Evolutionary conservation across 1,140 invertebrate genomes (phyloP), one percentile per base, ranked within the genome.

Genomic region (Nymphalis io): DNA sequence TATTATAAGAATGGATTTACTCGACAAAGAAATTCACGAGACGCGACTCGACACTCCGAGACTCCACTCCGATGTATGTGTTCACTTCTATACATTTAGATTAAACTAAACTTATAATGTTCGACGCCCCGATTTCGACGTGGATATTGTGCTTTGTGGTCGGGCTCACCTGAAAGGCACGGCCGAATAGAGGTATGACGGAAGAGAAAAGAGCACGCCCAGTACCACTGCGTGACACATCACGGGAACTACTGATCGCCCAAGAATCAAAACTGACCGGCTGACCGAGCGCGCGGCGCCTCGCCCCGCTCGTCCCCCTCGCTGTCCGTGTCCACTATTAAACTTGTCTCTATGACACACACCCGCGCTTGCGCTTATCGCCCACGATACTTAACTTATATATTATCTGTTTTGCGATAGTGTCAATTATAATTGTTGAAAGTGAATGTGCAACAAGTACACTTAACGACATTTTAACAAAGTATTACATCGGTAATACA

Each of bases 211-310:
- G 70, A 90, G 73, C 68, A 90, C 88, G 62, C 88, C 88, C 65
- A 90, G 82, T 16, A 90, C 88, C 62, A 90, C 83, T 65, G 87
- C 84, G 77, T 89, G 87, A 73, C 88, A 90, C 88, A 90, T 90
- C 72, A 58, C 84, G 80, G 51, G 69, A 68, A 62, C 73, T 76
- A 80, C 75, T 80, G 77, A 27, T 60, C 59, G 60, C 57, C 23
- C 65, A 55, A 51, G 12, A 55, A 21, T 27, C 12, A 27, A 23
- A 16, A 23, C 21, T 27, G 23, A 27, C 51, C 23, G 20, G 23
- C 51, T 23, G 21, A 12, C 51, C 21, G 40, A 44, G 44, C 58
- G 46, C 64, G n/a, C 64, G 42, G 39, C 71, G 38, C 60, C 40
- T 21, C 63, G 39, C 46, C 38, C 58, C 60, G 20, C 46, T 3